Conservation (phyloP, 2,113 vertebrate species). For the Chroicocephalus ridibundus region DNA sequence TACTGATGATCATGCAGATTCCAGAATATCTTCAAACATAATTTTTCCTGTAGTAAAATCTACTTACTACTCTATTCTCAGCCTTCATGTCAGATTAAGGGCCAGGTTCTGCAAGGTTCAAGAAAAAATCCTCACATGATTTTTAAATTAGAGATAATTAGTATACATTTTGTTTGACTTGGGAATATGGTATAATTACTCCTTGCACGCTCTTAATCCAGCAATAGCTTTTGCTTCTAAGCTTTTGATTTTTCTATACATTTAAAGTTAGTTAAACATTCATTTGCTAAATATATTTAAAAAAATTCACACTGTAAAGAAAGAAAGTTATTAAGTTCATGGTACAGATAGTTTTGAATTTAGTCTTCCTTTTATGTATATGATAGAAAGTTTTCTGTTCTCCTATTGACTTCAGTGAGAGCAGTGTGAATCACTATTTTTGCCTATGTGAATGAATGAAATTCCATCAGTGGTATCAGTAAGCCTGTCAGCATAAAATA, state of each 20-base stretch:
- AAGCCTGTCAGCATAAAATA: not conserved
- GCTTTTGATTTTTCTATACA: not conserved
- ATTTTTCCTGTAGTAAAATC: not conserved
- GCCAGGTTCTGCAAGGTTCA: not conserved
- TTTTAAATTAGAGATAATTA: slow-evolving; percentile 15
- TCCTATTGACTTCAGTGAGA: not conserved
- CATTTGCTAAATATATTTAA: not conserved
- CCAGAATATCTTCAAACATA: not conserved
- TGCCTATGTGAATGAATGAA: not conserved
- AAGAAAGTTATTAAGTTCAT: not conserved
- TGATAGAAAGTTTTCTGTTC: not conserved
- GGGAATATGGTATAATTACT: not conserved
- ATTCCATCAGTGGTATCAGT: not conserved
- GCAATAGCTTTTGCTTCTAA: not conserved
- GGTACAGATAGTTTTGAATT: not conserved
- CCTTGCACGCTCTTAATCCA: not conserved
- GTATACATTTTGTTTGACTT: not conserved
- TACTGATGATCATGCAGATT: not conserved
- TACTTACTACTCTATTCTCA: not conserved
- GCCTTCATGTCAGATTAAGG: not conserved
- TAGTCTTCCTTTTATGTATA: not conserved
- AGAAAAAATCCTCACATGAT: not conserved
- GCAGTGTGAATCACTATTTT: not conserved
- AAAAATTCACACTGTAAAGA: not conserved
- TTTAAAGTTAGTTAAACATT: not conserved